These are phyloP conservation scores for Melanotaenia parkinsoni DNA, from an alignment of 2,797 vertebrate genomes.

Conservation along the genomic window DNA sequence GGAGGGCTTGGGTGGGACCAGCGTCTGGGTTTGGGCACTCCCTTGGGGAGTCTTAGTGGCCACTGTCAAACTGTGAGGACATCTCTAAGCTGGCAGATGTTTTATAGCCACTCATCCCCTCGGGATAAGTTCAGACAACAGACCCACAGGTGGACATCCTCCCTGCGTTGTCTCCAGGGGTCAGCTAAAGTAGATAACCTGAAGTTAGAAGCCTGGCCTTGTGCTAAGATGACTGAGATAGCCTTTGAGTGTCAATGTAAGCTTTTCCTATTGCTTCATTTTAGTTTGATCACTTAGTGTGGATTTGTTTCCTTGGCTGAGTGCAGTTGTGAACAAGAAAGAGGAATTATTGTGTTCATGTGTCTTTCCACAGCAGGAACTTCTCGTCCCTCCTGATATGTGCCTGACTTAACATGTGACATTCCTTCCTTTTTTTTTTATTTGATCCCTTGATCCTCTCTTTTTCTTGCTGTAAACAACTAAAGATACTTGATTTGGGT, in stretches of 20 bases:
- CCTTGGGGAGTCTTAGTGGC: slow-evolving; percentile 43
- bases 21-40: slow-evolving; percentile 53
- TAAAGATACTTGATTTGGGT: background rate
- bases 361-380: slow-evolving; percentile 28
- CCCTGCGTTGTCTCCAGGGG: slow-evolving; percentile 19
- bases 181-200: slow-evolving; percentile 9
- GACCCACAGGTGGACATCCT: slow-evolving; percentile 47
- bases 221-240: slow-evolving; percentile 4
- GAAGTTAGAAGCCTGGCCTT: slow-evolving; percentile 14
- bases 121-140: slow-evolving; percentile 50
- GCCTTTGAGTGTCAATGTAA: slow-evolving; percentile 2
- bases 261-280: slow-evolving; percentile 25
- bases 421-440: background rate
- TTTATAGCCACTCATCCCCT: slow-evolving; percentile 35
- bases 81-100: slow-evolving; percentile 60
- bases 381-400: slow-evolving; percentile 24
- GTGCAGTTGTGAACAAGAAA: slow-evolving; percentile 6
- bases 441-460: slow-evolving; percentile 9
- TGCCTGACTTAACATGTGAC: slow-evolving; percentile 39
- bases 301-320: background rate
- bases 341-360: slow-evolving; percentile 17
- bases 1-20: slow-evolving; percentile 56
- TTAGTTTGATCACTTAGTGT: background rate
- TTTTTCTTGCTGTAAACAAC: background rate
- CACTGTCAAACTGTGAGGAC: slow-evolving; percentile 50